A percentile compares a stretch with the other conserved stretches of the same genome.
phyloP scores from a whole-genome alignment of 2,113 vertebrate genomes.

The Elephantulus edwardii region DNA sequence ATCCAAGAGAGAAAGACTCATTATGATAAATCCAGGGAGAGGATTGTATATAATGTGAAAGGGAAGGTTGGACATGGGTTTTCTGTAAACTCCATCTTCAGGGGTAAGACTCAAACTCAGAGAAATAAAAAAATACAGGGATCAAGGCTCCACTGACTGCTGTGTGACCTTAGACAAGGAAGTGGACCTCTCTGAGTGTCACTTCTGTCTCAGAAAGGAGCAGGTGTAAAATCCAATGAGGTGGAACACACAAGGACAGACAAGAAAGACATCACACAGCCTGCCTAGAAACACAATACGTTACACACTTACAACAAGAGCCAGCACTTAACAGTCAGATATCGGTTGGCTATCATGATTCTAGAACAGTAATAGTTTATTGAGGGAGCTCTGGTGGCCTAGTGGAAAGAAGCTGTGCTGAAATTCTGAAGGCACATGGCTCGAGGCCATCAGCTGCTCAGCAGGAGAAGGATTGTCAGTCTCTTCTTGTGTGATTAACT shows the following conservation, averaged over 20 bases:
- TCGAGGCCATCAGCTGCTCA: too few relatives aligned
- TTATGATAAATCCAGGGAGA: too few relatives aligned
- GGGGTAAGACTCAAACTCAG: background rate
- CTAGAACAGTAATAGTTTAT: background rate
- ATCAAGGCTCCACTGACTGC: background rate
- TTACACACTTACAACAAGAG: background rate
- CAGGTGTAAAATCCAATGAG: background rate
- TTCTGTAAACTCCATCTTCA: background rate
- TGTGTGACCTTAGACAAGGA: background rate
- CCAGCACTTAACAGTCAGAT: fast-evolving
- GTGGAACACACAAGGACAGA: fast-evolving
- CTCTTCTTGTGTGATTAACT: too few relatives aligned
- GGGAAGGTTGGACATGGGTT: too few relatives aligned
- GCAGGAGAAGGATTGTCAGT: too few relatives aligned
- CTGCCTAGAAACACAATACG: too few relatives aligned
- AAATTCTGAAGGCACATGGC: too few relatives aligned
- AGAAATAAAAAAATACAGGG: background rate
- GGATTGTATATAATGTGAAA: too few relatives aligned
- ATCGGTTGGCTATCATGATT: fast-evolving
- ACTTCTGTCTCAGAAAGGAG: background rate
- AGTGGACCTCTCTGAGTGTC: background rate
- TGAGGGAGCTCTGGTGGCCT: too few relatives aligned
- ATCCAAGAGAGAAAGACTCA: too few relatives aligned
- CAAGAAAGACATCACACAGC: too few relatives aligned
- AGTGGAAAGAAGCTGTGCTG: too few relatives aligned